Evolutionary conservation across 1,140 invertebrate genomes (phyloP), one percentile per base, ranked within the genome.

Genomic region (Steinernema feltiae): DNA sequence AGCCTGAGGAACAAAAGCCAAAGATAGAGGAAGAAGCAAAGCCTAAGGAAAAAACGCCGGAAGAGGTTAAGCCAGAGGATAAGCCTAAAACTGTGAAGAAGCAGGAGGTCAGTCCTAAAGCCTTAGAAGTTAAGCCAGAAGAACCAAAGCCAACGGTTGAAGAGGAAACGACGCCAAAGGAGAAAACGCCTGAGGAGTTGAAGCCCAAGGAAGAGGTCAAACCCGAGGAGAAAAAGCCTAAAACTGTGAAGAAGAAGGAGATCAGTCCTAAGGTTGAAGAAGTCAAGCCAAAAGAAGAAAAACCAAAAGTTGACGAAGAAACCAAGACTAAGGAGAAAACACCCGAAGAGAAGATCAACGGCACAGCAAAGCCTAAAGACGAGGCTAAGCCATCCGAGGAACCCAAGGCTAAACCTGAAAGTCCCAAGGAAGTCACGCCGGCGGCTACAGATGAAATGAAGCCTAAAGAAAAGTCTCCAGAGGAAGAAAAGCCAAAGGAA

Each of bases 321-420:
- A 7, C 35, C 35, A 41, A 41, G 35, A 31, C 72, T 48, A 73
- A 73, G 48, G 72, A 35, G 41, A 73, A 71, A 48, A n/a, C 32
- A 73, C 32, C 29, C 29, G 32, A 30, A 21, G 32, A 24, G 30
- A 18, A 27, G 0, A 63, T 27, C 53, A 63, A 63, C 53, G 30
- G 41, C 21, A 30, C 21, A 32, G 70, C 32, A 71, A 35, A 29
- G 70, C 31, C 70, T 71, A 35, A n/a, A n/a, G n/a, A n/a, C n/a
- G n/a, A n/a, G n/a, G n/a, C n/a, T n/a, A n/a, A n/a, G n/a, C n/a
- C n/a, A n/a, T n/a, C n/a, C n/a, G n/a, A n/a, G n/a, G n/a, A n/a
- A n/a, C n/a, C n/a, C n/a, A n/a, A n/a, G n/a, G n/a, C n/a, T n/a
- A n/a, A n/a, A n/a, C n/a, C n/a, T n/a, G n/a, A n/a, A n/a, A 41